Conservation (phyloP, 2,797 vertebrate genomes). For the Hipposideros larvatus region DNA sequence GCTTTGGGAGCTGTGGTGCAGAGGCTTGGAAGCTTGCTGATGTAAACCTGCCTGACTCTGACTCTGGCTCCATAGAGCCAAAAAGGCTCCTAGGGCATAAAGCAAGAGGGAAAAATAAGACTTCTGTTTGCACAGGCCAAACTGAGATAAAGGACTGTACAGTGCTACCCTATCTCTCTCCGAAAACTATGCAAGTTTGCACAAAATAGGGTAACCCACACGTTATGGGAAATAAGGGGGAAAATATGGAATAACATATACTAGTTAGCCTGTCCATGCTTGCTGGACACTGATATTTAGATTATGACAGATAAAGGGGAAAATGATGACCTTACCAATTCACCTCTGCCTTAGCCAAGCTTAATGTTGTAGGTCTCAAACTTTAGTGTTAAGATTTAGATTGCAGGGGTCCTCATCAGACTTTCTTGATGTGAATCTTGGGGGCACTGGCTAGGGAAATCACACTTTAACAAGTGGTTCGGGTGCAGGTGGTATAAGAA, state of each 20-base stretch:
- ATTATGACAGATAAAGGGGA: neutral
- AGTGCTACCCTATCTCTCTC: neutral
- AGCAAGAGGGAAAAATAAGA: conserved; percentile 32
- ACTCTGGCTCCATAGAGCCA: conserved; percentile 5
- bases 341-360: neutral
- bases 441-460: neutral
- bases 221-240: neutral
- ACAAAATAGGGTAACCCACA: neutral
- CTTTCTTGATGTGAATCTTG: neutral
- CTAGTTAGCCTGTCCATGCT: neutral
- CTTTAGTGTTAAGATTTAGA: conserved; percentile 22
- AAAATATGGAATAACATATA: neutral
- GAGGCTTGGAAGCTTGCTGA: neutral
- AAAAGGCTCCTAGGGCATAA: neutral
- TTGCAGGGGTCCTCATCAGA: neutral
- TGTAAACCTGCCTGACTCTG: neutral
- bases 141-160: neutral
- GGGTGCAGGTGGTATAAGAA: neutral
- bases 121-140: neutral
- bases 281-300: conserved; percentile 15
- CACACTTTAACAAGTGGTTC: neutral
- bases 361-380: neutral
- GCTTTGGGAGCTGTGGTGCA: neutral
- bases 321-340: neutral
- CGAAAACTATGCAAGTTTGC: conserved; percentile 1